phyloP scores from a whole-genome alignment of 2,797 vertebrate species.

The Tangara arthus region DNA sequence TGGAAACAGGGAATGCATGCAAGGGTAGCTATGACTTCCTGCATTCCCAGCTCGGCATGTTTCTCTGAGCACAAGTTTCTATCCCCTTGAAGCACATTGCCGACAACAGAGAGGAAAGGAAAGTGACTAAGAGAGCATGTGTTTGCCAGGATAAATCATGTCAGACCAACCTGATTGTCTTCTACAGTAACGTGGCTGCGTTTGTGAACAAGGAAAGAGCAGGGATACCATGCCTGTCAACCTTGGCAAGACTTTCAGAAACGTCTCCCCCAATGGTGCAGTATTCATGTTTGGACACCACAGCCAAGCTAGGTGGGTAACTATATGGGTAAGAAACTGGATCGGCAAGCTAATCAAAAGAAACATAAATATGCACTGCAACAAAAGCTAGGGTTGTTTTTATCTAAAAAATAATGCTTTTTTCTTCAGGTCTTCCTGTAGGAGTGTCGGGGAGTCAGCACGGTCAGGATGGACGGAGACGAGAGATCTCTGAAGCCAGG shows the following conservation, averaged over 20 bases:
- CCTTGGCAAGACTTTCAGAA: fast-evolving
- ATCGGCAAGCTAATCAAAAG: not conserved
- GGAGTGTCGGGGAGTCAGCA: no score
- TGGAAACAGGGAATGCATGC: not conserved
- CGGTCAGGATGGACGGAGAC: no score
- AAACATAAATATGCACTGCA: not conserved
- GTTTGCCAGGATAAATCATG: not conserved
- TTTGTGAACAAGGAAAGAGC: not conserved
- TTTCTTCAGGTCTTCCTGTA: not conserved
- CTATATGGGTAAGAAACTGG: not conserved
- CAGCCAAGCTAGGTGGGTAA: not conserved
- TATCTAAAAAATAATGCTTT: not conserved
- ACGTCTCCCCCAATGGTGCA: not conserved
- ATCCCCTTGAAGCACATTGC: not conserved
- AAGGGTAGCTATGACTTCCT: not conserved
- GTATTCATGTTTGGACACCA: not conserved
- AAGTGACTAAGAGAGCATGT: not conserved
- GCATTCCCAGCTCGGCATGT: not conserved
- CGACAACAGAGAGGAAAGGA: not conserved
- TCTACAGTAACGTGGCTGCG: not conserved
- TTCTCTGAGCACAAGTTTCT: not conserved
- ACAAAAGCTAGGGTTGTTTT: not conserved
- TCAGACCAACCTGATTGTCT: not conserved
- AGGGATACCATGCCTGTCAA: fast-evolving
- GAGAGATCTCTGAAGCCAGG: no score